Conservation (phyloP, 2,797 vertebrate genomes). For the Euphonia xanthogaster region DNA sequence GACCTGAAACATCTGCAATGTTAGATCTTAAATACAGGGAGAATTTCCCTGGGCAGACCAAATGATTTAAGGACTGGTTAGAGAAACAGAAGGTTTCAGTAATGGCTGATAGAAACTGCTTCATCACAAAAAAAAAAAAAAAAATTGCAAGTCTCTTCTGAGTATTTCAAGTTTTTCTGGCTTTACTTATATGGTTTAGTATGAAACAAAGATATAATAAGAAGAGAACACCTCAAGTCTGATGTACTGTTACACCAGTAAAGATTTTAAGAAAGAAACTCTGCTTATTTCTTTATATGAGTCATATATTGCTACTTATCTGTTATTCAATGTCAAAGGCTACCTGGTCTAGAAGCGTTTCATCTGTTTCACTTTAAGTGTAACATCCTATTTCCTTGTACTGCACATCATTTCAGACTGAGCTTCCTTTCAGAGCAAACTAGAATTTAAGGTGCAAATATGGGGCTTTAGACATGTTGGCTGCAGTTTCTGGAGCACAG, state of each 20-base stretch:
- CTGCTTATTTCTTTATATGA: neutral
- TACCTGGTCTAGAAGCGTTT: neutral
- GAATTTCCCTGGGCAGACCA: neutral
- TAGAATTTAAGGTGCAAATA: neutral
- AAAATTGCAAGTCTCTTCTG: neutral
- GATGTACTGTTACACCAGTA: neutral
- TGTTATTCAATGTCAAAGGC: neutral
- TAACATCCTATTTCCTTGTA: neutral
- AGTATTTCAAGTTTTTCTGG: neutral
- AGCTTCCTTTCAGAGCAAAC: neutral
- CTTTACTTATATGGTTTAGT: neutral
- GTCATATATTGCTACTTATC: neutral
- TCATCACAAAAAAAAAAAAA: neutral
- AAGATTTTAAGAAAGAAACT: neutral
- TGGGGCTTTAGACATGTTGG: neutral
- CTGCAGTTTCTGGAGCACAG: neutral
- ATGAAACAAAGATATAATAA: neutral
- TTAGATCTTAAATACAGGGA: neutral
- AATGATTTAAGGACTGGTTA: neutral
- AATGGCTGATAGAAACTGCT: neutral
- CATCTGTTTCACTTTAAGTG: fast-evolving
- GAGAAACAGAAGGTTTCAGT: neutral
- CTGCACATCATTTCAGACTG: fast-evolving
- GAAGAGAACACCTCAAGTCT: neutral
- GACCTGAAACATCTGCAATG: neutral